Conservation (phyloP, 2,888 invertebrate species). For the Dryadula phaetusa region DNA sequence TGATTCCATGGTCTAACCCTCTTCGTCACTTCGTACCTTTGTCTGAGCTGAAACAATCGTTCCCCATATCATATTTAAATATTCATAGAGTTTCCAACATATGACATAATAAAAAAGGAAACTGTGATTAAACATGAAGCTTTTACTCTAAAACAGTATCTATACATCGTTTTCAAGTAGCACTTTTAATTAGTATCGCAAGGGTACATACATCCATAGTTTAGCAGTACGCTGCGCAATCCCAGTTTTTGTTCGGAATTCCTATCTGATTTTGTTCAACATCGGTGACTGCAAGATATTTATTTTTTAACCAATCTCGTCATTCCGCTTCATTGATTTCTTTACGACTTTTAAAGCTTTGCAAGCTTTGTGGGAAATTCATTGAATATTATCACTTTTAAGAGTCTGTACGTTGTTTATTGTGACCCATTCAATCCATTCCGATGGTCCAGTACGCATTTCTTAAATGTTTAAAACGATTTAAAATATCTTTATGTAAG, state of each 20-base stretch:
- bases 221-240: slow-evolving; percentile 35
- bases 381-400: slow-evolving; percentile 15
- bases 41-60: no score
- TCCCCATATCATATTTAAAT: no score
- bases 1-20: neutral
- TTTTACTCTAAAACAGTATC: neutral
- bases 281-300: slow-evolving; percentile 59
- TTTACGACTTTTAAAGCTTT: slow-evolving; percentile 44
- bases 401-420: slow-evolving; percentile 9
- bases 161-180: neutral
- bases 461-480: slow-evolving; percentile 13
- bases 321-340: slow-evolving; percentile 63
- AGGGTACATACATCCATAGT: neutral
- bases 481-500: slow-evolving; percentile 1
- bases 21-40: neutral
- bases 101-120: neutral
- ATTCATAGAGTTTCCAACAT: neutral
- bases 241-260: slow-evolving; percentile 52
- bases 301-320: slow-evolving; percentile 56
- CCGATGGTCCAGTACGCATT: neutral
- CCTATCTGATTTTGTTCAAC: slow-evolving; percentile 52
- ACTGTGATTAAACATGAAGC: neutral
- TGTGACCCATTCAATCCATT: neutral
- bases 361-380: slow-evolving; percentile 14
- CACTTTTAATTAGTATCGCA: slow-evolving; percentile 9